These are phyloP conservation scores for Rhynchomys soricoides DNA, from an alignment of 2,113 vertebrate species.

Conservation along the genomic window DNA sequence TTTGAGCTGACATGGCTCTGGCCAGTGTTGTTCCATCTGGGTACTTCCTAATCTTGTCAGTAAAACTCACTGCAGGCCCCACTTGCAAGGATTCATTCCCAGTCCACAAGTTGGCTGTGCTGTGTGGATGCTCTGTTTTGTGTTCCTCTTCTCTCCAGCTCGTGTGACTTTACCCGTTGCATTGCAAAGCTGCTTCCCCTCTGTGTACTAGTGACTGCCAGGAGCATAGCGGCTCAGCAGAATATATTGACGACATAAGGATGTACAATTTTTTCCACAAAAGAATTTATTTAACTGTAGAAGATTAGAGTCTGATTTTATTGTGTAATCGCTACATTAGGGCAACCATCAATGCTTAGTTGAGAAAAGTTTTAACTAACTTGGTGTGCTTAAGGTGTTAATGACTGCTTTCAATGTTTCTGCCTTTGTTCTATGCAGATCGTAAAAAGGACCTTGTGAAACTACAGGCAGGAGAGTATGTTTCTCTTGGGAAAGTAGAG, in stretches of 20 bases:
- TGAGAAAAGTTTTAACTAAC: background rate
- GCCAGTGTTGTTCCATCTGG: background rate
- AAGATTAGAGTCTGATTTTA: background rate
- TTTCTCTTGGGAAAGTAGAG: slow-evolving; percentile 97
- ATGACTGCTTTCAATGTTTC: background rate
- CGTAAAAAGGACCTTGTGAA: slow-evolving; percentile 99
- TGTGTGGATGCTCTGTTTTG: too few relatives aligned
- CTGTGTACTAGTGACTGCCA: background rate
- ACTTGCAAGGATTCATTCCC: background rate
- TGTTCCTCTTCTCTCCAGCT: background rate
- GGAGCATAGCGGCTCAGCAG: background rate
- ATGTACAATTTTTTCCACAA: background rate
- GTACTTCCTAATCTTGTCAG: background rate
- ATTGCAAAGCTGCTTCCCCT: background rate
- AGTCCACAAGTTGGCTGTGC: background rate
- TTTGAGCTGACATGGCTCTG: fast-evolving
- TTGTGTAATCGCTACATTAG: background rate
- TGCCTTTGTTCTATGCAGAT: slow-evolving; percentile 85
- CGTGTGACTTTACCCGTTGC: background rate
- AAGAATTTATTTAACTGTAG: background rate
- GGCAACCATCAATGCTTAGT: background rate
- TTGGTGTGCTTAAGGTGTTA: background rate
- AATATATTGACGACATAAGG: background rate
- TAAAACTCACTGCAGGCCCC: background rate
- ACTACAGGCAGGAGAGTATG: slow-evolving; percentile 96